These are phyloP conservation scores for Solea solea DNA, from an alignment of 2,113 vertebrate genomes.

Conservation along the genomic window DNA sequence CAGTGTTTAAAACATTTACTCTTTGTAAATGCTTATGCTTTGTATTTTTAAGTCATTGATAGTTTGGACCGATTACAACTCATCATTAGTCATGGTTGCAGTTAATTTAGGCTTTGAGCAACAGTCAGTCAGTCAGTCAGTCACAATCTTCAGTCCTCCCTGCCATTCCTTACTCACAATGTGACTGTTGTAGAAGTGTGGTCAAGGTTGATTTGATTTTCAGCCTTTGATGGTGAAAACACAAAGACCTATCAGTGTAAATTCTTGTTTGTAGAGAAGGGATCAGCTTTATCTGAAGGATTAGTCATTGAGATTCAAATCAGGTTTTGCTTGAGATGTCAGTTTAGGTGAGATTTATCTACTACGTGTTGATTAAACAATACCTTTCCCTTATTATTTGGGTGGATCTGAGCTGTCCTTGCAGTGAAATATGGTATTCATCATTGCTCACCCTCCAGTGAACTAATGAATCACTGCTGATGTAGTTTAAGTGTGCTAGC, in stretches of 20 bases:
- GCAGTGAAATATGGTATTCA: constrained; percentile 15
- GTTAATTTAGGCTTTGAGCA: not conserved
- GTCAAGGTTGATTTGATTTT: constrained; percentile 21
- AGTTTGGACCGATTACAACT: not conserved
- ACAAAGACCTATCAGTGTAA: constrained; percentile 16
- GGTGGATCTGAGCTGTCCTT: not conserved
- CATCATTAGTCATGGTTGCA: not conserved
- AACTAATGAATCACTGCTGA: constrained; percentile 33
- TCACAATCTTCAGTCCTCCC: not conserved
- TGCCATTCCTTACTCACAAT: not conserved
- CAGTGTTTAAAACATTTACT: too few relatives aligned
- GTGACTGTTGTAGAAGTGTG: not conserved
- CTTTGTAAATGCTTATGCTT: not conserved
- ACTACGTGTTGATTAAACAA: not conserved
- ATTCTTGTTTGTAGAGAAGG: not conserved
- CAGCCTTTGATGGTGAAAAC: constrained; percentile 24
- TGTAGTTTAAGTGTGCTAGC: not conserved
- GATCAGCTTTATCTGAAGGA: constrained; percentile 20
- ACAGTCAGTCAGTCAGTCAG: constrained; percentile 12
- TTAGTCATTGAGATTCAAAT: constrained; percentile 34
- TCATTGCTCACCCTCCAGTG: constrained; percentile 26
- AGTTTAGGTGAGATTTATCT: not conserved
- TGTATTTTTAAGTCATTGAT: not conserved
- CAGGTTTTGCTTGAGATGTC: not conserved
- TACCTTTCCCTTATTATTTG: constrained; percentile 14